Conservation (phyloP, 2,797 vertebrate species). For the Hippoglossus hippoglossus region DNA sequence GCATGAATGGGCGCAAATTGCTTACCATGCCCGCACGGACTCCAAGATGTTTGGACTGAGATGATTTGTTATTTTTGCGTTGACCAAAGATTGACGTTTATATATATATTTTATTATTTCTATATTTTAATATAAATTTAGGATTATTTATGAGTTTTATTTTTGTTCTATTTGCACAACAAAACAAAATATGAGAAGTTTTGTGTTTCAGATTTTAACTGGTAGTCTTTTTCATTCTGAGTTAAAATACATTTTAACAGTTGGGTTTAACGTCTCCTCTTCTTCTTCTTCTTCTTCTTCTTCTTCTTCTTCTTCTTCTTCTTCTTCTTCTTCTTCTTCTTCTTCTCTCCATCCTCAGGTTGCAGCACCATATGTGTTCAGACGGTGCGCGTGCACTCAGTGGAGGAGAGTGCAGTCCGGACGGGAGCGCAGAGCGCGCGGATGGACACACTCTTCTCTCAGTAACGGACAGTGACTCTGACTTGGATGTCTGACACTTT, state of each 20-base stretch:
- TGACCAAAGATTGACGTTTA: not conserved
- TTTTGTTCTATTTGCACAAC: no score
- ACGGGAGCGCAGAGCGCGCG: conserved; percentile 88
- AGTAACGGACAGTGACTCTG: conserved; percentile 97
- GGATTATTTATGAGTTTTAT: not conserved
- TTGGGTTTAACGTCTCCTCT: not conserved
- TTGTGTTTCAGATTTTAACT: no score
- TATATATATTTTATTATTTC: not conserved
- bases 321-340: no score
- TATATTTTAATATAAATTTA: no score
- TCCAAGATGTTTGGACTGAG: not conserved
- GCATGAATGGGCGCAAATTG: conserved; percentile 37
- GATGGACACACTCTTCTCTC: conserved; percentile 94
- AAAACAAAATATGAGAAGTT: not conserved
- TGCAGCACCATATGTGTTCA: conserved; percentile 93
- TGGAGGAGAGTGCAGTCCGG: conserved; percentile 90
- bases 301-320: no score
- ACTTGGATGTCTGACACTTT: conserved; percentile 92
- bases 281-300: conserved; percentile 11
- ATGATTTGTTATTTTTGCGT: not conserved
- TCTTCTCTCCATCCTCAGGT: conserved; percentile 76
- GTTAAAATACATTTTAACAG: not conserved
- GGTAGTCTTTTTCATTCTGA: not conserved
- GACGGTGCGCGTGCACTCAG: conserved; percentile 87
- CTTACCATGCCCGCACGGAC: not conserved